Base-by-base conservation (phyloP, 1,140 invertebrate species). In the Lordiphosa stackelbergi region DNA sequence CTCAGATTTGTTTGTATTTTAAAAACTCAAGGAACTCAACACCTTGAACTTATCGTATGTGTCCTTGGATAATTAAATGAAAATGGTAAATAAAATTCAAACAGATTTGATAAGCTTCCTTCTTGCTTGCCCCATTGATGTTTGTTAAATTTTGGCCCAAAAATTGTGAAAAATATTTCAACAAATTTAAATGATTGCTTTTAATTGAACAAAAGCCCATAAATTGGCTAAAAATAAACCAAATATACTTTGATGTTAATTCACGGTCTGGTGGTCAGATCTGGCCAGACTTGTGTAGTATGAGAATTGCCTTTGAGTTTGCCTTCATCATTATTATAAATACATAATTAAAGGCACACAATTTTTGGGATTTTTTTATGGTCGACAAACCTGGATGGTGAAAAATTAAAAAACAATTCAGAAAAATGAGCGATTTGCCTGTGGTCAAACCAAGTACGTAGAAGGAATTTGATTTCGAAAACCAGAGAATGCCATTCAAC, bases 241-340 rank as follows among this genome's bases (percentile, higher is more conserved):
- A 58, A 64, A 53, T 52, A 47, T 46, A 38, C 61, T 75, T 75
- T 75, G 72, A 77, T 75, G 66, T 71, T 22, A 3, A 22, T 54
- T 22, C 16, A 70, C 63, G 63, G 73, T 75, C 63, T 75, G 58
- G 63, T 47, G 41, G 41, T 63, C 41, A 72, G 51, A 5, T 31
- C 65, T 53, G 36, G 36, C 57, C 31, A 43, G 42, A 53, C 34
- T 11, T 56, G 42, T 16, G 13, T n/a, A 40, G 6, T 34, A 16
- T 5, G 28, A n/a, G 5, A 48, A 34, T 19, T 13, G 45, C 9
- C 65, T 37, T 47, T 49, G 71, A 65, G 10, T 16, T 57, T 45
- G 3, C 38, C n/a, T 24, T 75, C 60, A 66, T 31, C 7, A 31
- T 31, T 22, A 46, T 43, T 34, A 4, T 28, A 10, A 19, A 31